A percentile compares a stretch with the other conserved stretches of the same genome.
Evolutionary conservation across 2,797 vertebrate genomes (phyloP).

Genomic region (Telmatherina bonti): DNA sequence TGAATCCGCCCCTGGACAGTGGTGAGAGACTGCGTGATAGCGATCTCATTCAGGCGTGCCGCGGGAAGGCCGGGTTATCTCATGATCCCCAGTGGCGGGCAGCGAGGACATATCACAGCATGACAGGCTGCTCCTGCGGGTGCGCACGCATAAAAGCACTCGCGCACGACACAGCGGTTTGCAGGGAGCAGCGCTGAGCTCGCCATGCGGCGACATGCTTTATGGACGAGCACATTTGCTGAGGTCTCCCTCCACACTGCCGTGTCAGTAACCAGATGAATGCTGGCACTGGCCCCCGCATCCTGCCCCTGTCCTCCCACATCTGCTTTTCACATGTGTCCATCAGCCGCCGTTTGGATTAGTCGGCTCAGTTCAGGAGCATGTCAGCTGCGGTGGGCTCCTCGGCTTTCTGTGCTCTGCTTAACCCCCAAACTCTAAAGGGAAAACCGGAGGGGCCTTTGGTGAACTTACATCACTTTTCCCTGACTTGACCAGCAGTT

Average conservation of each 20-base stretch:
- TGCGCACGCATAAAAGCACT: conserved; percentile 29
- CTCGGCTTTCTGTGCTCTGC: conserved; percentile 48
- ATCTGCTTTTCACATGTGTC: conserved; percentile 75
- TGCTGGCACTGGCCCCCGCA: conserved; percentile 58
- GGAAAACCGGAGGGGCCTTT: conserved; percentile 31
- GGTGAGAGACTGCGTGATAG: conserved; percentile 63
- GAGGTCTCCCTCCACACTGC: conserved; percentile 59
- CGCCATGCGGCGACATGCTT: conserved; percentile 65
- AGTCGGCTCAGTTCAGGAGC: conserved; percentile 57
- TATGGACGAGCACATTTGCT: conserved; percentile 72
- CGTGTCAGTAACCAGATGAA: conserved; percentile 71
- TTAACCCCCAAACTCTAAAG: conserved; percentile 47
- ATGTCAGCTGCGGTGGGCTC: conserved; percentile 57
- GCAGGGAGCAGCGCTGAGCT: conserved; percentile 31
- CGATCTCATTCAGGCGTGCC: conserved; percentile 67
- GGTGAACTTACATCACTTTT: conserved; percentile 45
- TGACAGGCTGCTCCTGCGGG: conserved; percentile 58
- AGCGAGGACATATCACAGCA: conserved; percentile 61
- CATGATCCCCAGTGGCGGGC: conserved; percentile 66
- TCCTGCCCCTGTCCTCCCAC: conserved; percentile 58
- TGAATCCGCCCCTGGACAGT: conserved; percentile 44
- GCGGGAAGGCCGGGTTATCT: conserved; percentile 66
- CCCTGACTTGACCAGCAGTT: conserved; percentile 43
- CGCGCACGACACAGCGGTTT: conserved; percentile 41
- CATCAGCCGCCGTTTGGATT: conserved; percentile 56